Conservation (phyloP, 2,888 invertebrate genomes). For the Rotaria macrura region DNA sequence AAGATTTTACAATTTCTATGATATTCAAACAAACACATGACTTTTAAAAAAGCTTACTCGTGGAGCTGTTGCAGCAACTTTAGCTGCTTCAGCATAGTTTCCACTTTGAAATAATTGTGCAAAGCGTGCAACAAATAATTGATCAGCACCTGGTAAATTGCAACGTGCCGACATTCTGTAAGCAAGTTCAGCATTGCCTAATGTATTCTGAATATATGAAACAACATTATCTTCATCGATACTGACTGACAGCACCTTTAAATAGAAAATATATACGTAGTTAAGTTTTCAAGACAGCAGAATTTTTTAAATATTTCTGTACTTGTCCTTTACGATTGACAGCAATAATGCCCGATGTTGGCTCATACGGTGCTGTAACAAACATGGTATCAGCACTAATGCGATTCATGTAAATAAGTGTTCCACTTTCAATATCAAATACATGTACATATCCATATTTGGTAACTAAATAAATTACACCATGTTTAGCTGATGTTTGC, state of each 20-base stretch:
- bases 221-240: conserved; percentile 84
- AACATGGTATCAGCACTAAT: conserved; percentile 96
- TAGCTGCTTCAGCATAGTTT: conserved; percentile 92
- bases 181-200: conserved; percentile 92
- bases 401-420: conserved; percentile 95
- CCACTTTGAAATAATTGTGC: conserved; percentile 87
- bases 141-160: conserved; percentile 91
- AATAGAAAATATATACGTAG: no score
- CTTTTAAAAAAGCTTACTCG: conserved; percentile 53
- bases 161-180: conserved; percentile 77
- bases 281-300: no score
- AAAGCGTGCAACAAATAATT: conserved; percentile 90
- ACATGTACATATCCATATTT: conserved; percentile 97
- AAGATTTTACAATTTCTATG: no score
- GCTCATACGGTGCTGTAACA: conserved; percentile 87
- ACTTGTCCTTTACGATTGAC: conserved; percentile 61
- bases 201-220: conserved; percentile 82
- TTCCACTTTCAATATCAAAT: conserved; percentile 91
- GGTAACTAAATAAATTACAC: conserved; percentile 90
- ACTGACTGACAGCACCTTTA: conserved; percentile 72
- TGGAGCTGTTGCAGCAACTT: conserved; percentile 90
- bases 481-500: conserved; percentile 90
- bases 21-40: no score
- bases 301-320: no score
- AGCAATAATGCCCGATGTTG: conserved; percentile 89